These are phyloP conservation scores for Mycetomoellerius zeteki DNA, from an alignment of 1,140 invertebrate genomes.

Conservation along the genomic window DNA sequence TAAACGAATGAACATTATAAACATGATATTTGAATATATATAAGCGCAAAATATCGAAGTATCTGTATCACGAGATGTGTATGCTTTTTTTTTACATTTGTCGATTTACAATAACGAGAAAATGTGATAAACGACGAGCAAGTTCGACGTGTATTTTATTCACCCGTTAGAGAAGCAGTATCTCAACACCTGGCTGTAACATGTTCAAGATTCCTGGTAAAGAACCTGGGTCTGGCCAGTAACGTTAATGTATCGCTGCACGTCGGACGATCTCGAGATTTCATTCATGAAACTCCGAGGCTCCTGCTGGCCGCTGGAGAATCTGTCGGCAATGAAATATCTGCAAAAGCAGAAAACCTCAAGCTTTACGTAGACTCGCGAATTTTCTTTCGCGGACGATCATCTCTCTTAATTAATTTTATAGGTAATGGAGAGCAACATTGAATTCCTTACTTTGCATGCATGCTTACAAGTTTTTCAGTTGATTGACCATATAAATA, in stretches of 20 bases:
- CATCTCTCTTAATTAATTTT: constrained; percentile 44
- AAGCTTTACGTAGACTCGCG: background rate
- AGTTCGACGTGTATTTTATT: background rate
- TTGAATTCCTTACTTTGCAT: background rate
- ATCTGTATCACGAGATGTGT: background rate
- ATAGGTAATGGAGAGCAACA: background rate
- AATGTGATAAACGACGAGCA: background rate
- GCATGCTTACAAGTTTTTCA: background rate
- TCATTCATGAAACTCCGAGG: constrained; percentile 70
- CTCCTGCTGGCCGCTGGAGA: constrained; percentile 12
- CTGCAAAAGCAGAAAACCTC: constrained; percentile 37
- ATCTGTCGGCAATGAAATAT: constrained; percentile 50
- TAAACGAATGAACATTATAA: background rate
- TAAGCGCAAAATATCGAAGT: background rate
- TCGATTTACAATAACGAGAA: background rate
- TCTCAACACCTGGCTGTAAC: constrained; percentile 67
- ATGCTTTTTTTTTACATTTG: background rate
- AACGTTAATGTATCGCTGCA: constrained; percentile 65
- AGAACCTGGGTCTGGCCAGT: constrained; percentile 47
- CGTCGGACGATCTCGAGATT: constrained; percentile 69
- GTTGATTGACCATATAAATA: constrained; percentile 18
- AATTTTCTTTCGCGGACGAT: constrained; percentile 26
- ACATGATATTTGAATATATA: background rate
- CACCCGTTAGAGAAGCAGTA: constrained; percentile 68
- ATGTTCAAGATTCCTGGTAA: constrained; percentile 70